These are phyloP conservation scores for Arvicanthis niloticus DNA, from an alignment of 2,113 vertebrate species.

Conservation along the genomic window DNA sequence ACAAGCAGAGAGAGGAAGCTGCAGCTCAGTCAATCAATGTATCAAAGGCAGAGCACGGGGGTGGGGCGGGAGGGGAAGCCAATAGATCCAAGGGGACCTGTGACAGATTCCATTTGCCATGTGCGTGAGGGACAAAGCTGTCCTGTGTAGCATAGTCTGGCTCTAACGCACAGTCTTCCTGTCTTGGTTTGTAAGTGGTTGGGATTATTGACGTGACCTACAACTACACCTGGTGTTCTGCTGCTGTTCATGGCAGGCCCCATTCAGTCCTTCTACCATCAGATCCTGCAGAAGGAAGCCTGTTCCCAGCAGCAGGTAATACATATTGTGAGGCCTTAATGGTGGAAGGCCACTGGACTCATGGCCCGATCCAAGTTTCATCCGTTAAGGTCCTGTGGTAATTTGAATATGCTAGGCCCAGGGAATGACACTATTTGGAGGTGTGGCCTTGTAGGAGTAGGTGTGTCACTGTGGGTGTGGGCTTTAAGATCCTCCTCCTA, in stretches of 20 bases:
- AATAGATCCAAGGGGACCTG: background rate
- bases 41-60: rapidly evolving
- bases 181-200: background rate
- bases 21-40: rapidly evolving
- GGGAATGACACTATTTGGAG: too few species aligned
- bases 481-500: too few species aligned
- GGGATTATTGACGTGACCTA: background rate
- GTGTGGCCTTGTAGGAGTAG: too few species aligned
- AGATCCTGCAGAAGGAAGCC: background rate
- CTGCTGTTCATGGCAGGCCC: rapidly evolving
- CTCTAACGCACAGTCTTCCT: background rate
- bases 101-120: rapidly evolving
- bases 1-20: background rate
- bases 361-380: background rate
- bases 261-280: background rate
- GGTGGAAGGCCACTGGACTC: background rate
- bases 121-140: background rate
- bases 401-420: too few species aligned
- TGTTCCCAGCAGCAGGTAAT: background rate
- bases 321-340: background rate
- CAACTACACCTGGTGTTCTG: background rate
- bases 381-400: background rate
- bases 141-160: background rate
- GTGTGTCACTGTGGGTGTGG: too few species aligned
- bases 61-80: too few species aligned